Evolutionary conservation across 1,140 invertebrate species (phyloP).

Genomic region (Holcopasites calliopsidis): DNA sequence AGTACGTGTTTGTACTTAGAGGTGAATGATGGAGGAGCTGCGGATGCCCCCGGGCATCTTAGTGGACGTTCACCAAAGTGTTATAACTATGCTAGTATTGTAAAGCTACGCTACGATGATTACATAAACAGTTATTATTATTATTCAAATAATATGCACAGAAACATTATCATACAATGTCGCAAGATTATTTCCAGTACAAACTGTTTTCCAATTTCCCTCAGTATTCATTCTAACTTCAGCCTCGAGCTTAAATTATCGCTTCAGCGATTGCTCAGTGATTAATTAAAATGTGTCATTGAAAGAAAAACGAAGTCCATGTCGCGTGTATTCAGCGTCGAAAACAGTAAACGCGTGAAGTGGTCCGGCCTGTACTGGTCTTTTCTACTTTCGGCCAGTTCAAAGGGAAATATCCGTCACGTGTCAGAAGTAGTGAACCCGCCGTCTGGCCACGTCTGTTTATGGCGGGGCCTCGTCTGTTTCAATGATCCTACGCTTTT

Average conservation of each 20-base stretch:
- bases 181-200: too few relatives aligned
- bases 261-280: too few relatives aligned
- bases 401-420: slow-evolving; percentile 5
- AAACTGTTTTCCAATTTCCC: not conserved
- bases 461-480: too few relatives aligned
- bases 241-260: not conserved
- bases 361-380: not conserved
- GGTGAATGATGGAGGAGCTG: too few relatives aligned
- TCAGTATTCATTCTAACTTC: not conserved
- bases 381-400: not conserved
- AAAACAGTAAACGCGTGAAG: not conserved
- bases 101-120: too few relatives aligned
- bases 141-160: too few relatives aligned
- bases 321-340: not conserved
- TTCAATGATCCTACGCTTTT: not conserved
- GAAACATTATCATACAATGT: too few relatives aligned
- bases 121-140: too few relatives aligned
- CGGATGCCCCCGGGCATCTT: too few relatives aligned
- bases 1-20: too few relatives aligned
- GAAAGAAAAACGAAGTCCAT: not conserved
- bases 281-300: not conserved
- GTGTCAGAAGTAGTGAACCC: not conserved
- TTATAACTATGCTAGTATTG: too few relatives aligned
- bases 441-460: not conserved
- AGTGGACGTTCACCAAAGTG: too few relatives aligned